These are phyloP conservation scores for Netelia inedita DNA, from an alignment of 2,888 invertebrate species.

Conservation along the genomic window DNA sequence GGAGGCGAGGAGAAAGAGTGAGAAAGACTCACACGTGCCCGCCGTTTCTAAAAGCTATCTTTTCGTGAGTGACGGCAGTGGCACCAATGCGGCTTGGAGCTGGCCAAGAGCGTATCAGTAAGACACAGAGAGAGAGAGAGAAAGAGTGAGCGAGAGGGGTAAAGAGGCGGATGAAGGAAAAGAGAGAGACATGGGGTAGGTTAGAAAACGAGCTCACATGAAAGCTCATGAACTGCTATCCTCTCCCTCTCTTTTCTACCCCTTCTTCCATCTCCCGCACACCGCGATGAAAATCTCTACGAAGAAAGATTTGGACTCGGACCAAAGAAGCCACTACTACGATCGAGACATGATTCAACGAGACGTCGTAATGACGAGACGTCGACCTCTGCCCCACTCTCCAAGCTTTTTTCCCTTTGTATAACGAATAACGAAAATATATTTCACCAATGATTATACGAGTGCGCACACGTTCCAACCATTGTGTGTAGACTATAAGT, in stretches of 20 bases:
- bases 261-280: slow-evolving; percentile 7
- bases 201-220: slow-evolving; percentile 41
- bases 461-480: no score
- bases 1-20: background rate
- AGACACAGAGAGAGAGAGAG: background rate
- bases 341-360: slow-evolving; percentile 47
- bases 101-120: slow-evolving; percentile 6
- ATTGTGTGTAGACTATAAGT: no score
- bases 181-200: background rate
- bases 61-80: slow-evolving; percentile 60
- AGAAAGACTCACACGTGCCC: slow-evolving; percentile 40
- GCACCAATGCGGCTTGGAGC: slow-evolving; percentile 5
- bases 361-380: slow-evolving; percentile 57
- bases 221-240: slow-evolving; percentile 50
- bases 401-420: background rate
- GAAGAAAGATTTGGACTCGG: slow-evolving; percentile 37
- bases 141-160: background rate
- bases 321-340: slow-evolving; percentile 46
- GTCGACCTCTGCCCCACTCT: slow-evolving; percentile 29
- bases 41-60: slow-evolving; percentile 74
- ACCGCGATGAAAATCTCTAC: slow-evolving; percentile 43
- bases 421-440: no score
- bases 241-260: slow-evolving; percentile 11
- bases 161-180: background rate
- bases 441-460: no score